Evolutionary conservation across 2,797 vertebrate species (phyloP).

Genomic region (Gymnoscopelus microlampas): DNA sequence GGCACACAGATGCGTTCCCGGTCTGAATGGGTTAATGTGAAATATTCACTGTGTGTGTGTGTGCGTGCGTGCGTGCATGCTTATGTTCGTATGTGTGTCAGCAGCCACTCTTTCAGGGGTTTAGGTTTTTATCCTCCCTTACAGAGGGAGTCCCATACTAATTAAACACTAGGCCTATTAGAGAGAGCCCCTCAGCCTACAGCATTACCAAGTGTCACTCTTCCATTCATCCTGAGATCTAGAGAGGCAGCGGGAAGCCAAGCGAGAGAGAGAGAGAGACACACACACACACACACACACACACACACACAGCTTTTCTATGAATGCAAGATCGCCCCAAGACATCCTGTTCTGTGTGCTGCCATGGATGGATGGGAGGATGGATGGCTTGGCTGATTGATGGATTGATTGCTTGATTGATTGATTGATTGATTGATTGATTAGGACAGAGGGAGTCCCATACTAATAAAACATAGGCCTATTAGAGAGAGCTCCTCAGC

Average conservation of each 20-base stretch:
- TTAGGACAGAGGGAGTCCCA: slow-evolving; percentile 51
- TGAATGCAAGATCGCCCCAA: slow-evolving; percentile 46
- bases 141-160: slow-evolving; percentile 65
- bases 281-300: no score
- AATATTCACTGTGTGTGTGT: not conserved
- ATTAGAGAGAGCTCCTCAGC: slow-evolving; percentile 64
- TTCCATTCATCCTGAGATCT: slow-evolving; percentile 59
- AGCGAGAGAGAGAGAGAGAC: slow-evolving; percentile 21
- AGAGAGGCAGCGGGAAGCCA: slow-evolving; percentile 22
- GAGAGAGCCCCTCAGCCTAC: slow-evolving; percentile 58
- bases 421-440: slow-evolving; percentile 21
- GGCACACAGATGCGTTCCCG: no score
- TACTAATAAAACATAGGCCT: slow-evolving; percentile 71
- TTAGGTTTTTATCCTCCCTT: slow-evolving; percentile 58
- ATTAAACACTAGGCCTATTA: slow-evolving; percentile 70
- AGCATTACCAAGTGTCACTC: slow-evolving; percentile 67
- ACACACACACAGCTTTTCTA: slow-evolving; percentile 29
- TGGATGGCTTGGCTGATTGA: slow-evolving; percentile 38
- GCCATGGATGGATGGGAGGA: slow-evolving; percentile 24
- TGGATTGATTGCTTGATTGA: slow-evolving; percentile 37
- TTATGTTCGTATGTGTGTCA: slow-evolving; percentile 48
- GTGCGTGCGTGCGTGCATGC: slow-evolving; percentile 13
- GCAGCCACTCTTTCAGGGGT: slow-evolving; percentile 52
- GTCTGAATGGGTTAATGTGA: no score
- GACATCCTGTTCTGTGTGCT: slow-evolving; percentile 25